Evolutionary conservation across 2,888 invertebrate species (phyloP), one percentile per base, ranked within the genome.

Genomic region (Pocota personata): DNA sequence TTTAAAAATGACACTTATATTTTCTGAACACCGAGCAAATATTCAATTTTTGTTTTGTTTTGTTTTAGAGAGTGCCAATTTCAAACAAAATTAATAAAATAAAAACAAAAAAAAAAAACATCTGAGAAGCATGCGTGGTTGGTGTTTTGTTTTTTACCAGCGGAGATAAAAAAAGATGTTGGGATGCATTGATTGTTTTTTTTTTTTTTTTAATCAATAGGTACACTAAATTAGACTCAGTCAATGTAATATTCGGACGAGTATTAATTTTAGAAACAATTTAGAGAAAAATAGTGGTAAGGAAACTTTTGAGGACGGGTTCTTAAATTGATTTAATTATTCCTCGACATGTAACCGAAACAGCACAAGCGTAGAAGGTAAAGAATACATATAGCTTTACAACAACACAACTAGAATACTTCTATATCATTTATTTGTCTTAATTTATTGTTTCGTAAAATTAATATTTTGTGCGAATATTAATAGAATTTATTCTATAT

Each of bases 51-150:
- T 24, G 58, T 55, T 67, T 67, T 62, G 1, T 30, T 16, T 72
- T 69, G 24, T 52, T 84, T 79, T 64, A 46, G 37, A 57, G 2
- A 32, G 1, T 14, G 40, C 72, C 64, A 80, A 86, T 55, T 69
- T 32, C 58, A 58, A 62, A 48, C 72, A 32, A 24, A 37, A 72
- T 30, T 19, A 58, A 24, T 21, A 46, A 19, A 30, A 19, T 35
- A 4, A 37, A 21, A 35, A 58, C 3, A 6, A 32, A 14, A 16
- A 16, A 64, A 64, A 12, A 19, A 52, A 37, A 60, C 27, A 14
- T 19, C 8, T 30, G 21, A 10, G 3, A n/a, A 50, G 24, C 66
- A 48, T 67, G 67, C 21, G 19, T 40, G 40, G 48, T 40, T 58
- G 16, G 43, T 69, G 32, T 62, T 75, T 19, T 14, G 32, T 64